These are phyloP conservation scores for Pelmatolapia mariae DNA, from an alignment of 2,113 vertebrate species.

Conservation along the genomic window DNA sequence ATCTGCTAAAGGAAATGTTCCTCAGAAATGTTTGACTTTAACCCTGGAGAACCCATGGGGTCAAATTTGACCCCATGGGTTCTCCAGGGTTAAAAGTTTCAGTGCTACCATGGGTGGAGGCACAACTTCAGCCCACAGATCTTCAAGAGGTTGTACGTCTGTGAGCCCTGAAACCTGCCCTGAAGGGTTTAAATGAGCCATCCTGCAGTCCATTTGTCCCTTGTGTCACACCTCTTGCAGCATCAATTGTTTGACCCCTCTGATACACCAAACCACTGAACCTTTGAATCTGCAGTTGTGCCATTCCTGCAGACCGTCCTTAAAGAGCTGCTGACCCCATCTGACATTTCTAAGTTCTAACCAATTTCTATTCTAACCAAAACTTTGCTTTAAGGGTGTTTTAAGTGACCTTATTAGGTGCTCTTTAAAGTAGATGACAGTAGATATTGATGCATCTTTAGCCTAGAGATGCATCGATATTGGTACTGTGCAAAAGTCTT, in stretches of 20 bases:
- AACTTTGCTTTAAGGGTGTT: slow-evolving; percentile 39
- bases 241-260: not conserved
- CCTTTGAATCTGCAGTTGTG: slow-evolving; percentile 20
- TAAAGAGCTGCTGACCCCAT: slow-evolving; percentile 36
- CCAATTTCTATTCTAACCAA: not conserved
- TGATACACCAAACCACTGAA: not conserved
- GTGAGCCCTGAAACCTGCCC: not conserved
- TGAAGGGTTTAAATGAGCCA: not conserved
- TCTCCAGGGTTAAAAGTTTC: no score
- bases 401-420: slow-evolving; percentile 48
- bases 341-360: slow-evolving; percentile 16
- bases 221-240: not conserved
- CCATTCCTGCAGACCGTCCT: slow-evolving; percentile 5
- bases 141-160: not conserved
- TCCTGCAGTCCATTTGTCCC: not conserved
- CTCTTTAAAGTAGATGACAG: slow-evolving; percentile 10
- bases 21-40: not conserved
- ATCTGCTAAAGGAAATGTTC: not conserved
- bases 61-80: no score
- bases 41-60: no score
- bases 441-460: not conserved
- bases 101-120: not conserved
- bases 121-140: not conserved
- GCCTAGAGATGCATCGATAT: not conserved
- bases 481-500: not conserved